These are phyloP conservation scores for Drosophila bocki DNA, from an alignment of 1,140 invertebrate species.

Conservation along the genomic window DNA sequence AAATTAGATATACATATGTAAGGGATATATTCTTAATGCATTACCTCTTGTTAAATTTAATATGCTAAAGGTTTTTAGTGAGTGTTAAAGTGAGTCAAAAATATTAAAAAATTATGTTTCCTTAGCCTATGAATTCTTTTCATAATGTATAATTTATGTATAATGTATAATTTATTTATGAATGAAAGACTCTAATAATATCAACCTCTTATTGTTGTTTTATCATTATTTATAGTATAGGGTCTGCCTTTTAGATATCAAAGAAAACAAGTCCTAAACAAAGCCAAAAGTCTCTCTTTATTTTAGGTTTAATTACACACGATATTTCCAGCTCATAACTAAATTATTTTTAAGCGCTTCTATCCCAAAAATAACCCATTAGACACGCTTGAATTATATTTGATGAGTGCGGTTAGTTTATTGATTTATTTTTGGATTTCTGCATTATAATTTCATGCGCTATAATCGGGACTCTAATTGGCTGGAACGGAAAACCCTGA, in stretches of 20 bases:
- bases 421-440: conserved; percentile 35
- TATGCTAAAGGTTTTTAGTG: too few species aligned
- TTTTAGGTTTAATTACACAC: background rate
- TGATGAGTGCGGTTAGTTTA: conserved; percentile 7
- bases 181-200: background rate
- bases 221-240: background rate
- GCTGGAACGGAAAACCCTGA: conserved; percentile 16
- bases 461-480: conserved; percentile 29
- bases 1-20: background rate
- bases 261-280: background rate
- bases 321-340: background rate
- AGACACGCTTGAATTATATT: conserved; percentile 18
- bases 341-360: background rate
- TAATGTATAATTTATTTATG: background rate
- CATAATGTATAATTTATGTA: background rate
- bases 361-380: conserved; percentile 1
- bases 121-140: too few species aligned
- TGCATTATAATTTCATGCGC: conserved; percentile 52
- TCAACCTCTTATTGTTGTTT: background rate
- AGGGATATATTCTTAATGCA: background rate
- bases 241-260: background rate
- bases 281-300: background rate
- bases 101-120: too few species aligned
- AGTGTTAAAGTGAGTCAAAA: too few species aligned
- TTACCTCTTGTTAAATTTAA: background rate